Conservation (phyloP, 2,113 vertebrate genomes). For the Aleadryas rufinucha region DNA sequence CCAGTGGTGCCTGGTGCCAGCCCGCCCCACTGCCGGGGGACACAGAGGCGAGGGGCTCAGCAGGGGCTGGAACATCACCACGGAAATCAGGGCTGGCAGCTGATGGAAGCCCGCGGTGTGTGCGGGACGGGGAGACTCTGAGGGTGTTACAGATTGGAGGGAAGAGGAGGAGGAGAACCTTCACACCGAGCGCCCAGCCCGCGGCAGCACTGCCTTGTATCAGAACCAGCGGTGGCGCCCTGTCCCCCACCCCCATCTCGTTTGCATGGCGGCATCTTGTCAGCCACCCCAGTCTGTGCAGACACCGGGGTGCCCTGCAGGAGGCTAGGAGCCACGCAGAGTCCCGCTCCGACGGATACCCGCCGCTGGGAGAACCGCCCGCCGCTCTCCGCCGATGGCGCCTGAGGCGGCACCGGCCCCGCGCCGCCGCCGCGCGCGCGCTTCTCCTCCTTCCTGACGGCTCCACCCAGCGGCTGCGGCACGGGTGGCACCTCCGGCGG, state of each 20-base stretch:
- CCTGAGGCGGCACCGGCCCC: background rate
- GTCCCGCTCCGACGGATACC: accelerated
- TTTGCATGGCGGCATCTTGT: background rate
- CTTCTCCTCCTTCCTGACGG: background rate
- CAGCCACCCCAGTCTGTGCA: background rate
- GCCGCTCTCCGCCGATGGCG: accelerated
- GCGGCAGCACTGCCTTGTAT: background rate
- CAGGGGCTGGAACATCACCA: background rate
- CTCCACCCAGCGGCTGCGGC: background rate
- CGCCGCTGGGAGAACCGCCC: background rate
- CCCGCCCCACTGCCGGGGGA: no score
- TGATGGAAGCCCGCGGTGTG: no score
- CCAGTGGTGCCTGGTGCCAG: background rate
- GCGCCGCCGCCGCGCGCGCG: background rate
- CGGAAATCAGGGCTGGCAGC: background rate
- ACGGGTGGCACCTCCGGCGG: background rate
- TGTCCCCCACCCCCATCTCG: background rate
- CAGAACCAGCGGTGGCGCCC: background rate
- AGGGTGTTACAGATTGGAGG: background rate
- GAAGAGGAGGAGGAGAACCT: background rate
- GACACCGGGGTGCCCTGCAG: background rate
- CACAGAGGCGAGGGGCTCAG: background rate
- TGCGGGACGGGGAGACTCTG: background rate
- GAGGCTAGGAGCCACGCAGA: background rate
- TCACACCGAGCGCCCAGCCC: background rate